Evolutionary conservation across 2,888 invertebrate species (phyloP), one percentile per base, ranked within the genome.

Genomic region (Myopa tessellatipennis): DNA sequence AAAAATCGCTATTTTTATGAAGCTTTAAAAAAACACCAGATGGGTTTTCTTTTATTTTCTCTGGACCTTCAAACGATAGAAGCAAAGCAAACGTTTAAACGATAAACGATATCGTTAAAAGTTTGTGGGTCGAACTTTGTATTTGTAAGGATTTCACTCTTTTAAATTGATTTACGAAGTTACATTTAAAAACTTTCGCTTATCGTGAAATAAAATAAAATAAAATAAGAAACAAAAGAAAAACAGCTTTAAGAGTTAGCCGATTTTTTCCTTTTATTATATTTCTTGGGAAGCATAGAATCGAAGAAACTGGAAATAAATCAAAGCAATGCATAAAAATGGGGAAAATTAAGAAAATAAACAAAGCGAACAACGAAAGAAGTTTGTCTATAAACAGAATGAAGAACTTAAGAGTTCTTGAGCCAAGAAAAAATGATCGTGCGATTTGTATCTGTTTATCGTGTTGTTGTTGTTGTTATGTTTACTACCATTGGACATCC

Each of bases 401-500:
- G 5, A 16, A 61, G 26, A 61, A 61, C 26, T n/a, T 16, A 68
- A 45, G 45, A 40, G 26, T 26, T 26, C 26, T 26, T 26, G 26
- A 26, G 26, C 26, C 26, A 45, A 45, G 45, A 45, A 45, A 45
- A 45, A 45, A 45, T 4, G 45, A 8, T 45, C 7, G 6, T 45
- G 45, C 45, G 6, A 6, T 45, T 10, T 16, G 65, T 38, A 26
- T 26, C 63, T 50, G 65, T 34, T 58, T 6, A 50, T 40, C 52
- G 63, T 74, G 14, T 65, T 65, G 65, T 65, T 52, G 60, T 63
- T 73, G 26, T 45, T 50, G 45, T 10, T 18, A 10, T 73, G 40
- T 14, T 60, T 55, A 34, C 8, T 36, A 58, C 18, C 4, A 14
- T 50, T 52, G 10, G 34, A 36, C 5, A 50, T 14, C 38, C 26